Percentiles rank a stretch among this genome's conserved stretches.
Conservation (phyloP, 2,113 vertebrate genomes). For the Carassius carassius region DNA sequence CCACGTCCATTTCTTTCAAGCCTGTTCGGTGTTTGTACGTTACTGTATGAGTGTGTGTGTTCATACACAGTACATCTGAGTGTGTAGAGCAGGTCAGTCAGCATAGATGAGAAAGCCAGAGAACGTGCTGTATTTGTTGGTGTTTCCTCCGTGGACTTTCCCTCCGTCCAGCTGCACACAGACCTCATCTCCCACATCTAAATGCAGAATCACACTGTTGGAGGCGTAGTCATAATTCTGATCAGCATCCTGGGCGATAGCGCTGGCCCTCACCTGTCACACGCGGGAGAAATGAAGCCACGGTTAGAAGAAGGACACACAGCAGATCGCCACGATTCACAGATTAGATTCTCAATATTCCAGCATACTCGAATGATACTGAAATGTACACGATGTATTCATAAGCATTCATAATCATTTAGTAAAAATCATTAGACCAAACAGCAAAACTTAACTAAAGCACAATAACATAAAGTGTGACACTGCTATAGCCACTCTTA, state of each 20-base stretch:
- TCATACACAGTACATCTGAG: conserved; percentile 30
- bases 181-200: conserved; percentile 93
- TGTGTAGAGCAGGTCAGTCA: conserved; percentile 73
- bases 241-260: conserved; percentile 81
- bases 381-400: neutral
- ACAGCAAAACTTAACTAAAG: neutral
- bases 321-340: neutral
- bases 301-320: conserved; percentile 62
- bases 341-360: neutral
- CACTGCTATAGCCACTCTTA: neutral
- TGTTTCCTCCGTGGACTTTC: conserved; percentile 93
- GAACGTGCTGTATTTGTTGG: conserved; percentile 97
- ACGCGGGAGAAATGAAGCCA: conserved; percentile 45
- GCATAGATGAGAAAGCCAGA: conserved; percentile 95
- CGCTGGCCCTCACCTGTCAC: conserved; percentile 80
- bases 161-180: conserved; percentile 93
- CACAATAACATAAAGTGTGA: neutral
- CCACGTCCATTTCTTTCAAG: conserved; percentile 39
- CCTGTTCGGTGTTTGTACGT: conserved; percentile 46
- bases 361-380: neutral
- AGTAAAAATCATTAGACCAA: neutral
- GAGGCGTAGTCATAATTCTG: conserved; percentile 96
- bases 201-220: conserved; percentile 92
- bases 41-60: conserved; percentile 51
- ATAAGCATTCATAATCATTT: neutral